phyloP scores from a whole-genome alignment of 2,797 vertebrate species.

The Aeoliscus strigatus region DNA sequence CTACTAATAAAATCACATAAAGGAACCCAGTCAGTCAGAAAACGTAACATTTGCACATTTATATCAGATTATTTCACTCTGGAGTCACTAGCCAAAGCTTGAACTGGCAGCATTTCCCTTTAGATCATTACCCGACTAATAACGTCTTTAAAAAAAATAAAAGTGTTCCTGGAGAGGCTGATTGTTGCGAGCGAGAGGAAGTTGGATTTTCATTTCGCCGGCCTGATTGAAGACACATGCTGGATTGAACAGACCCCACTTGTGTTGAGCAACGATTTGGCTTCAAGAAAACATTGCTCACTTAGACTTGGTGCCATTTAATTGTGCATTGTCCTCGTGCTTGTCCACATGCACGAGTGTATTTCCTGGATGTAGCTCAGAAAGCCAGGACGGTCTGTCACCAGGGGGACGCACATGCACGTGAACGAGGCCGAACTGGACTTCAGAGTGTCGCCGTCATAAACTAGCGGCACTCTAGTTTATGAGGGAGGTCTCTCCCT shows the following conservation, averaged over 20 bases:
- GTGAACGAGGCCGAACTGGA: conserved; percentile 35
- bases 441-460: conserved; percentile 15
- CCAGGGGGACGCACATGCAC: conserved; percentile 15
- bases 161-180: too few species aligned
- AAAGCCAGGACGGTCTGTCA: too few species aligned
- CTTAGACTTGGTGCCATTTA: conserved; percentile 18
- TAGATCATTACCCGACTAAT: conserved; percentile 6
- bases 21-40: too few species aligned
- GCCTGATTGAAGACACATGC: conserved; percentile 75
- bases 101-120: conserved; percentile 4
- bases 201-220: conserved; percentile 44
- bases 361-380: too few species aligned
- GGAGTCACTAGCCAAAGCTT: neutral
- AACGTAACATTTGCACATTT: too few species aligned
- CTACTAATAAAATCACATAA: too few species aligned
- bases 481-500: conserved; percentile 42
- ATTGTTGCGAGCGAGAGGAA: conserved; percentile 16
- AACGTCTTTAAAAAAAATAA: too few species aligned
- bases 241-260: conserved; percentile 54
- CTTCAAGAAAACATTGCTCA: conserved; percentile 27
- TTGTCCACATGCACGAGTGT: conserved; percentile 7
- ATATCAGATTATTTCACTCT: too few species aligned
- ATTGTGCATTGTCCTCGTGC: conserved; percentile 4
- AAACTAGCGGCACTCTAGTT: conserved; percentile 32
- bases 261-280: conserved; percentile 69